phyloP scores from a whole-genome alignment of 2,797 vertebrate genomes.

The Danio jaintianensis region DNA sequence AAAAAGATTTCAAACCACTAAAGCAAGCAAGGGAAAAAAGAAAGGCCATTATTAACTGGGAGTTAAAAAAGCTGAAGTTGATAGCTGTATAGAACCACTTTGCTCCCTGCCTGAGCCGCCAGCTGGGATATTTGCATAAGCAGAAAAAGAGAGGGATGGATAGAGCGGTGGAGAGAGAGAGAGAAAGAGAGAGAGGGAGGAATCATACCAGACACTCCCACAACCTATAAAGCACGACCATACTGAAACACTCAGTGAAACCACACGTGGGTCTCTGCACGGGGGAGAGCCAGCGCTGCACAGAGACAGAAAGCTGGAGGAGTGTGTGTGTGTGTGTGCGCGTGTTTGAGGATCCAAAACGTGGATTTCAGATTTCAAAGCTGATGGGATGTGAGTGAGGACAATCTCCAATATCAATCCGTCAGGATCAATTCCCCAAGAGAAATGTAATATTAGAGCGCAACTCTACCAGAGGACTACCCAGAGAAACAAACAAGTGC shows the following conservation, averaged over 20 bases:
- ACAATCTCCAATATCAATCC: background rate
- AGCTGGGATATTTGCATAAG: constrained; percentile 66
- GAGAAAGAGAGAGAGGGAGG: constrained; percentile 33
- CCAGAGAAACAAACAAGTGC: constrained; percentile 9
- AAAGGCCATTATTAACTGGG: constrained; percentile 30
- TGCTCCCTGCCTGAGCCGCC: constrained; percentile 54
- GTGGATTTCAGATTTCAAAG: constrained; percentile 39
- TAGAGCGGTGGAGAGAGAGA: constrained; percentile 4
- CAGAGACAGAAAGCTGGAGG: constrained; percentile 39
- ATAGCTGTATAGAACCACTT: constrained; percentile 48
- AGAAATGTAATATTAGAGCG: constrained; percentile 36
- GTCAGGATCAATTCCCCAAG: background rate
- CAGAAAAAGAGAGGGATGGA: constrained; percentile 55
- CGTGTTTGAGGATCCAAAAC: constrained; percentile 17
- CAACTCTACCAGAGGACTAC: constrained; percentile 21
- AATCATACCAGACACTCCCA: constrained; percentile 65
- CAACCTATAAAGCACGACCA: constrained; percentile 68
- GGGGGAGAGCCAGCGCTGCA: constrained; percentile 44
- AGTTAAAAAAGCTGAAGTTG: constrained; percentile 49
- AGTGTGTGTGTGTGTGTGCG: background rate
- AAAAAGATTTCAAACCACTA: constrained; percentile 10
- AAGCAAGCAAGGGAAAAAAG: background rate
- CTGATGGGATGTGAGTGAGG: constrained; percentile 36
- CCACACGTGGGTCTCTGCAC: constrained; percentile 66
- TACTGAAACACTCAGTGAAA: constrained; percentile 63